Conservation (phyloP, 2,888 invertebrate species). For the Nephrotoma guestfalica region DNA sequence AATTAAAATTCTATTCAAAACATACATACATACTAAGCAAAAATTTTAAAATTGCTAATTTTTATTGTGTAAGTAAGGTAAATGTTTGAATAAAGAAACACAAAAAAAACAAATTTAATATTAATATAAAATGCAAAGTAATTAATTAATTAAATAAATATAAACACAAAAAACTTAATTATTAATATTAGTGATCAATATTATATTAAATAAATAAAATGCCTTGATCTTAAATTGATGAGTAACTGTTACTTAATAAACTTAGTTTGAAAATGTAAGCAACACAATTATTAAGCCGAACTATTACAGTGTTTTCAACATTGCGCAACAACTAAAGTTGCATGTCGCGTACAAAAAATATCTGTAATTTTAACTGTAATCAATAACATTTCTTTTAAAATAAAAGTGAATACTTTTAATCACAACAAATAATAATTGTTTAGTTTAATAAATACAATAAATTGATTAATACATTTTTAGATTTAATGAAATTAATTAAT, state of each 20-base stretch:
- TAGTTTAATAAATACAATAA: not conserved
- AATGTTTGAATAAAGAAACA: not conserved
- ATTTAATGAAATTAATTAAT: not conserved
- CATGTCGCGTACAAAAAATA: not conserved
- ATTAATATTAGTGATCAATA: not conserved
- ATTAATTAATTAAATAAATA: not conserved
- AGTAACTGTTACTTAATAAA: not conserved
- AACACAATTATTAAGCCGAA: not conserved
- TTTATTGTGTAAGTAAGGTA: not conserved
- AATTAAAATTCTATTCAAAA: not conserved
- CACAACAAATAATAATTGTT: not conserved
- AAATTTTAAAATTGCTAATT: not conserved
- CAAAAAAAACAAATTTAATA: not conserved
- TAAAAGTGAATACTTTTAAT: not conserved
- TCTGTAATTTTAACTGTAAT: not conserved
- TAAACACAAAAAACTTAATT: not conserved
- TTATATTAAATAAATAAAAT: not conserved
- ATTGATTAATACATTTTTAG: not conserved
- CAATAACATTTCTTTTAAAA: not conserved
- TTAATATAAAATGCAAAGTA: not conserved
- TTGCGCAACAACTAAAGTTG: not conserved
- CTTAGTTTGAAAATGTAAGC: not conserved
- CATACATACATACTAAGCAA: not conserved
- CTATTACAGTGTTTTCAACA: not conserved
- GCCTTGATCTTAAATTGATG: not conserved